Percentiles rank a stretch among this genome's conserved stretches.
phyloP scores from a whole-genome alignment of 2,888 invertebrate genomes.

The Ichneumoninae sp. region DNA sequence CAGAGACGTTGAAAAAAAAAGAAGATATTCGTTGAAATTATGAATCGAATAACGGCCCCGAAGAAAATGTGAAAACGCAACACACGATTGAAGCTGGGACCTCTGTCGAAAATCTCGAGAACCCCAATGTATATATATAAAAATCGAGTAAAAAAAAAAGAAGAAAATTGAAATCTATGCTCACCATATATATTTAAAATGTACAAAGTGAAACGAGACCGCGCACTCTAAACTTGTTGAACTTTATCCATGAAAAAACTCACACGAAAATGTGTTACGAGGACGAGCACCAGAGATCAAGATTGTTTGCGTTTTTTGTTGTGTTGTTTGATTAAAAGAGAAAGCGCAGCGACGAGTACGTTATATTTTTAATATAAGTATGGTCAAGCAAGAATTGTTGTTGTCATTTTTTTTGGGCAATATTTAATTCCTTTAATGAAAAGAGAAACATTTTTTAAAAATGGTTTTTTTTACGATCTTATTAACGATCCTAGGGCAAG shows the following conservation, averaged over 20 bases:
- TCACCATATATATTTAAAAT: conserved; percentile 33
- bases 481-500: not conserved
- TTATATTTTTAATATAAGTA: conserved; percentile 33
- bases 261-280: conserved; percentile 1
- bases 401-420: not conserved
- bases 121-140: conserved; percentile 27
- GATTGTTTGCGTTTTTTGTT: conserved; percentile 12
- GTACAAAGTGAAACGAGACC: conserved; percentile 19
- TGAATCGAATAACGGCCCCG: not conserved
- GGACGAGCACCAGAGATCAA: not conserved
- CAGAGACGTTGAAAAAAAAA: conserved; percentile 17
- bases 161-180: not conserved
- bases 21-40: not conserved
- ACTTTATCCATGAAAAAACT: conserved; percentile 3
- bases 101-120: conserved; percentile 2
- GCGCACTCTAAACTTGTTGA: conserved; percentile 37
- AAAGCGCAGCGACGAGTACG: conserved; percentile 16
- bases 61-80: not conserved
- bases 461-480: not conserved
- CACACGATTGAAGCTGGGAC: not conserved
- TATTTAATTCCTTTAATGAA: not conserved
- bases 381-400: not conserved
- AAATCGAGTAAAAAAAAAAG: conserved; percentile 7
- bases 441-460: not conserved
- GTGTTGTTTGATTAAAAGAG: conserved; percentile 4